Evolutionary conservation across 2,888 invertebrate genomes (phyloP).

Genomic region (Seladonia tumulorum): DNA sequence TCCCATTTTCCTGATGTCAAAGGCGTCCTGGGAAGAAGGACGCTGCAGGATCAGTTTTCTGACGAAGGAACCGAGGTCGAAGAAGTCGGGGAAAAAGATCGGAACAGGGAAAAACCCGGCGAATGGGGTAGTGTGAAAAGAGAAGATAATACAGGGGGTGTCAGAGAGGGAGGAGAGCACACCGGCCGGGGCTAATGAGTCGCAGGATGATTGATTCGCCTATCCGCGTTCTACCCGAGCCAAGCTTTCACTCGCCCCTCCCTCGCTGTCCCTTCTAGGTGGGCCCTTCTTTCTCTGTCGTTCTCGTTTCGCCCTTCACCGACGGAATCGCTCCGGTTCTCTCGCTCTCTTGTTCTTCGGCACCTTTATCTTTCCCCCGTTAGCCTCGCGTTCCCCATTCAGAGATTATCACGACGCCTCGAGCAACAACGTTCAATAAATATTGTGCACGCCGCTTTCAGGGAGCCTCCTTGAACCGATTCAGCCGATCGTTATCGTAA

Average conservation of each 20-base stretch:
- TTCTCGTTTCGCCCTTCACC: constrained; percentile 32
- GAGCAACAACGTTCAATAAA: constrained; percentile 77
- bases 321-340: constrained; percentile 26
- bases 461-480: constrained; percentile 54
- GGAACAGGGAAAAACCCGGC: constrained; percentile 18
- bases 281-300: constrained; percentile 46
- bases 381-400: constrained; percentile 75
- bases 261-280: constrained; percentile 8
- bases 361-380: constrained; percentile 72
- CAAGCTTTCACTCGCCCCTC: constrained; percentile 74
- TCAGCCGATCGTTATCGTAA: constrained; percentile 59
- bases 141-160: constrained; percentile 55
- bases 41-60: neutral
- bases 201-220: constrained; percentile 83
- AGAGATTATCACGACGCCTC: constrained; percentile 70
- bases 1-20: neutral
- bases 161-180: constrained; percentile 57
- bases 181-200: constrained; percentile 82
- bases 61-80: constrained; percentile 32
- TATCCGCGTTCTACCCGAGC: constrained; percentile 72
- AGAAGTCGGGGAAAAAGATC: constrained; percentile 49
- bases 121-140: constrained; percentile 44
- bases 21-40: constrained; percentile 14
- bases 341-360: constrained; percentile 54
- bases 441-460: constrained; percentile 73